Conservation (phyloP, 2,113 vertebrate genomes). For the Okapia johnstoni region DNA sequence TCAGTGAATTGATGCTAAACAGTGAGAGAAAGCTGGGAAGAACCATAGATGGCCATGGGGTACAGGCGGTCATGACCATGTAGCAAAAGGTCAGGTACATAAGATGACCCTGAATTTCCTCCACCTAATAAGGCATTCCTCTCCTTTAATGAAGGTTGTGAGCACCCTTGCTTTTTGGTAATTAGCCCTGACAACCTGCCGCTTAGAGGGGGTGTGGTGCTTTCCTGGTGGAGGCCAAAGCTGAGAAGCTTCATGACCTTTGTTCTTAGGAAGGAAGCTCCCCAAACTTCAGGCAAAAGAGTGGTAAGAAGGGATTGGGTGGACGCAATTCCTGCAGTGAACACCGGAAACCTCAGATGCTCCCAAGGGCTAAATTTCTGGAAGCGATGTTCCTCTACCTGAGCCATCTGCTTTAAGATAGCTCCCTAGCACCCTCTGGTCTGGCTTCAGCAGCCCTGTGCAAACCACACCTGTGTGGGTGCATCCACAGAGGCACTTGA, state of each 20-base stretch:
- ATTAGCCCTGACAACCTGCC: not conserved
- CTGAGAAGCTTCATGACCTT: not conserved
- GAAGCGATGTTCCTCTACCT: not conserved
- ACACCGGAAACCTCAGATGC: not conserved
- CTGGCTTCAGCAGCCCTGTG: not conserved
- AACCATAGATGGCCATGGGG: not conserved
- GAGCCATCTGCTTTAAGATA: not conserved
- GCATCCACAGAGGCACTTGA: not conserved
- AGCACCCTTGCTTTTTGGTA: not conserved
- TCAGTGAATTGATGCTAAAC: not conserved
- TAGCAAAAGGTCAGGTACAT: conserved; percentile 17
- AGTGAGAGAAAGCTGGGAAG: not conserved
- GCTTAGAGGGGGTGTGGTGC: not conserved
- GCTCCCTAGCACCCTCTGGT: not conserved
- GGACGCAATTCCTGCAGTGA: not conserved
- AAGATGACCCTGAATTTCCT: not conserved
- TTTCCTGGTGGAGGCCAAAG: not conserved
- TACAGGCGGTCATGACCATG: not conserved
- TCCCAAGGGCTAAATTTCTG: not conserved
- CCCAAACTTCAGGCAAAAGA: not conserved
- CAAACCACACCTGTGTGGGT: not conserved
- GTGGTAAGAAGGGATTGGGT: not conserved
- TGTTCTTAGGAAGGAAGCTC: not conserved
- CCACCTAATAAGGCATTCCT: not conserved
- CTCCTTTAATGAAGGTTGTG: not conserved